Base-by-base conservation (phyloP, 1,140 invertebrate species). In the Ceratoteleas bidentatus region DNA sequence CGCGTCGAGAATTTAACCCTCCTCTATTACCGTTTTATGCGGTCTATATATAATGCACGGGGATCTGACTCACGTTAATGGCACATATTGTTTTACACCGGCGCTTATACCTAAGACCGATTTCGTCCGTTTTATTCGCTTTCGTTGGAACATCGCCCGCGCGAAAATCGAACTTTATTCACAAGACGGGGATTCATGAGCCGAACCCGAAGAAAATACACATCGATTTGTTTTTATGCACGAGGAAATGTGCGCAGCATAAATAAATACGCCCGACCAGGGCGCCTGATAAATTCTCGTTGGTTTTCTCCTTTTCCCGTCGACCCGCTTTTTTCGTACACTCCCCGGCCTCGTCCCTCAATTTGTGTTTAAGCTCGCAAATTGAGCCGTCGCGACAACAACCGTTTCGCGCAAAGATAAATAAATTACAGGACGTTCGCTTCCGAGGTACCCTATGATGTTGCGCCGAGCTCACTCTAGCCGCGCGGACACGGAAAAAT, bases 1-100 rank as follows among this genome's bases (percentile, higher is more conserved):
- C 62, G 52, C 75, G 76, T 80, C 68, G 77, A 33, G 66, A 84
- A 80, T 80, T 80, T 73, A 84, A 84, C 77, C 60, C 68, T 80
- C 70, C 73, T 61, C 50, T 61, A 75, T 70, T 72, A 66, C 49
- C 75, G 66, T 68, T 76, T 79, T 50, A 61, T 73, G 65, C 74
- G 60, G 61, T 76, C 75, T 79, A 84, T 81, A 78, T 75, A 74
- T 77, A 78, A 11, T 45, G 68, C 65, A 52, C 24, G 68, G 75
- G 68, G 73, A 73, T 84, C 68, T 60, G 72, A 84, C 72, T 80
- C 76, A 84, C 62, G 61, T 68, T 74, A 68, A 76, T 76, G 50
- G 64, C 64, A 69, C 81, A 66, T 66, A 84, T 84, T 84, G 77
- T 70, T 54, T 68, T 57, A 53, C 62, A 74, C 64, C 58, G 58